phyloP scores from a whole-genome alignment of 2,797 vertebrate genomes.

The Gorsachius magnificus region DNA sequence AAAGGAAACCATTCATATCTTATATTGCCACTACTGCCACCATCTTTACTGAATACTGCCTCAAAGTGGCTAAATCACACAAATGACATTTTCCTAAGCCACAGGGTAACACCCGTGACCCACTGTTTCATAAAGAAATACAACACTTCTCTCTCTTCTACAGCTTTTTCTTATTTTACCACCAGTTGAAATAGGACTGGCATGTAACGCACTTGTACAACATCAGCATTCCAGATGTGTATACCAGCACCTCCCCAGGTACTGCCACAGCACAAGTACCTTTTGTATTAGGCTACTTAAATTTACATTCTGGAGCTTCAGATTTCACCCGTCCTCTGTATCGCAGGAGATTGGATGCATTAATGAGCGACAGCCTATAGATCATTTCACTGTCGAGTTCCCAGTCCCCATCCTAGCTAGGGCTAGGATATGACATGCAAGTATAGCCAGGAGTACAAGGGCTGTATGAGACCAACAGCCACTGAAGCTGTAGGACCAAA shows the following conservation, averaged over 20 bases:
- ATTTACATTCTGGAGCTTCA: not conserved
- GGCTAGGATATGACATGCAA: accelerated
- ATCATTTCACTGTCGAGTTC: not conserved
- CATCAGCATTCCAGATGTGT: not conserved
- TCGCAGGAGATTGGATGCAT: not conserved
- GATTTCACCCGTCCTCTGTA: not conserved
- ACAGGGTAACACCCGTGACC: not conserved
- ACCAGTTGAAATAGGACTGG: not conserved
- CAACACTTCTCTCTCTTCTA: not conserved
- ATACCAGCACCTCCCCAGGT: not conserved
- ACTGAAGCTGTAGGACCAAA: not conserved
- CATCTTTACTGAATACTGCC: not conserved
- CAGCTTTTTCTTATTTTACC: not conserved
- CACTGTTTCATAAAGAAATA: not conserved
- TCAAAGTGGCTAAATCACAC: not conserved
- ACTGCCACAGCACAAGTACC: not conserved
- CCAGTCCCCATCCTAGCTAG: not conserved
- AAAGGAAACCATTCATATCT: not conserved
- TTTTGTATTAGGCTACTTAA: not conserved
- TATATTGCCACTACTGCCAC: not conserved
- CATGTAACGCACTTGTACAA: not conserved
- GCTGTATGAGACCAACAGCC: not conserved
- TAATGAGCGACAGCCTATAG: accelerated
- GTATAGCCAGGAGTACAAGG: not conserved
- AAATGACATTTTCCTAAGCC: not conserved